phyloP scores from a whole-genome alignment of 2,888 invertebrate species.

The Julus scandinavius region DNA sequence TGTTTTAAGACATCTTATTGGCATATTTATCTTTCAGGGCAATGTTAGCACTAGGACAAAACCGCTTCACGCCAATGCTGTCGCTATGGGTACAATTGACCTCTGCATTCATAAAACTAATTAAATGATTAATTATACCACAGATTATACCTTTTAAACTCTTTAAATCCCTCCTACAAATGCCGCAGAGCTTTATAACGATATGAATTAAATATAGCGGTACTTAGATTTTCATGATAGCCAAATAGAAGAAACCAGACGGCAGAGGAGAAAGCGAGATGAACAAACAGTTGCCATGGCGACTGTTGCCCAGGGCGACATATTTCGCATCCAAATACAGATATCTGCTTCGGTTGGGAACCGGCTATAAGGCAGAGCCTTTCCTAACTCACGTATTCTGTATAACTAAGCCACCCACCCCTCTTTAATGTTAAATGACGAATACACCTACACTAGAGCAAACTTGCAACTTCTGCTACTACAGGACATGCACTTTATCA shows the following conservation, averaged over 20 bases:
- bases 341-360: not conserved
- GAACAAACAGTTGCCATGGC: constrained; percentile 3
- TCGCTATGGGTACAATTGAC: not conserved
- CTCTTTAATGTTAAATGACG: not conserved
- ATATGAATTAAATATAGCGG: not conserved
- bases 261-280: constrained; percentile 3
- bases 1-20: too few species aligned
- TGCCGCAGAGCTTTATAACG: not conserved
- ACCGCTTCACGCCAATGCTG: not conserved
- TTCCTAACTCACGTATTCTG: not conserved
- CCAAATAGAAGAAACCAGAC: constrained; percentile 3
- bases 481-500: not conserved
- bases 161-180: not conserved
- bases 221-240: constrained; percentile 18
- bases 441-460: not conserved
- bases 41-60: not conserved
- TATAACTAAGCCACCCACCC: not conserved
- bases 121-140: constrained; percentile 1
- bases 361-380: not conserved
- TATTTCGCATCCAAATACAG: not conserved
- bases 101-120: not conserved
- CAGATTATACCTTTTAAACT: constrained; percentile 11
- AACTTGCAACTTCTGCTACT: not conserved
- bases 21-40: not conserved
- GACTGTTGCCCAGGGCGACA: not conserved